Base-by-base conservation (phyloP, 2,888 invertebrate species). In the Amblyjoppa proteus region DNA sequence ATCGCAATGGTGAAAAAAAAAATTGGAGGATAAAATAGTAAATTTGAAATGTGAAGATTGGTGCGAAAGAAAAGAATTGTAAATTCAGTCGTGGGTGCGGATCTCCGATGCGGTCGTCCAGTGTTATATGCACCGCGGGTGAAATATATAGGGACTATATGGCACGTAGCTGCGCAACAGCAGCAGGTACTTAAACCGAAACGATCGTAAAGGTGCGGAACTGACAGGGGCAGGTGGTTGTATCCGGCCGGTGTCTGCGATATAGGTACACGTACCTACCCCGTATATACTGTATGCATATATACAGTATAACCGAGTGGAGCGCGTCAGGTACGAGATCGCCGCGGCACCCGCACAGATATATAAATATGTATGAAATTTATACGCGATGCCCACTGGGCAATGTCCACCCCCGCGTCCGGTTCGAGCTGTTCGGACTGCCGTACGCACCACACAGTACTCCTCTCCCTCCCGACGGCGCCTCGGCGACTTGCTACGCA, bases 161-260 rank as follows among this genome's bases (percentile, higher is more conserved):
- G 16, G 45, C 16, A 16, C 45, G 45, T 49, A 49, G 45, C 45
- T 16, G 13, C 5, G 45, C 78, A 68, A 66, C 84, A 31, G 53
- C 83, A 77, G 82, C 83, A 83, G 85, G 85, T 85, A 85, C 61
- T 85, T 85, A 85, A 85, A 74, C 34, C 76, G 77, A 66, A 83
- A 84, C 70, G 82, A 84, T 86, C 88, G 88, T 88, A 90, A 89
- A 90, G 91, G 91, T 90, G 91, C 88, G 87, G 86, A 86, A 88
- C 86, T 78, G 85, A 87, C 83, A 90, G 88, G 90, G 90, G 92
- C 92, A 93, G 92, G 93, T 93, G 93, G 89, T 89, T 91, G 91
- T 91, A 90, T 92, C 92, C 92, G 92, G 92, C 89, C 90, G 91
- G 92, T 92, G 91, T 81, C 80, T 86, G 88, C 88, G 84, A 83